Evolutionary conservation across 2,113 vertebrate species (phyloP), one percentile per base, ranked within the genome.

Genomic region (Raja brachyura): DNA sequence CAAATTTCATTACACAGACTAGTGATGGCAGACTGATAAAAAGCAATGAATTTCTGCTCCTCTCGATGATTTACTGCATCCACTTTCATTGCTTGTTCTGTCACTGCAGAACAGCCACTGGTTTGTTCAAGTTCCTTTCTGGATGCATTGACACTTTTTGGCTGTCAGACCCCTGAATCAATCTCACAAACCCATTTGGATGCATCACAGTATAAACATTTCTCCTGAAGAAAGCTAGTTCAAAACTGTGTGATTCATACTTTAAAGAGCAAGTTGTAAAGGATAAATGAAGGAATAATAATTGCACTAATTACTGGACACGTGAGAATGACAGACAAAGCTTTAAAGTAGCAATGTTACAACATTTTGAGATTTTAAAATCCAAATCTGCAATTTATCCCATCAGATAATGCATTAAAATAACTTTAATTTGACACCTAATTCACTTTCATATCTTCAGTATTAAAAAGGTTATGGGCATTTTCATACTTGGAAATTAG

Each of bases 1-100:
- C 2, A 68, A 90, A 70, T 70, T 90, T 90, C 33, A 70, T 90
- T 90, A 70, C 63, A 70, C 18, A 70, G 88, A 39, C 66, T 48
- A 6, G 88, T 4, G 63, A 90, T 90, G 63, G 61, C 68, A 90
- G 88, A 90, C 88, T 22, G 88, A 90, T 90, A 70, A 90, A 39
- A 90, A 70, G 63, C 20, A 66, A 39, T 90, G 88, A 90, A 90
- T 70, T 90, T 31, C 63, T 48, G 63, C n/a, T 48, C 20, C 18
- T 70, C 66, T n/a, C 22, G 18, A 63, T 70, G 66, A 90, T 70
- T 70, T 68, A 33, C 31, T 6, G 3, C 88, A 90, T 70, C 2
- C 66, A 90, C 14, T 48, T 31, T 90, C 11, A 20, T 68, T 68
- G 61, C 86, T 63, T 68, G 63, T 2, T 9, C 66, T 33, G 88